Percentiles rank a stretch among this genome's conserved stretches.
These are phyloP conservation scores for Bombus soroeensis DNA, from an alignment of 1,140 invertebrate species.

Conservation along the genomic window DNA sequence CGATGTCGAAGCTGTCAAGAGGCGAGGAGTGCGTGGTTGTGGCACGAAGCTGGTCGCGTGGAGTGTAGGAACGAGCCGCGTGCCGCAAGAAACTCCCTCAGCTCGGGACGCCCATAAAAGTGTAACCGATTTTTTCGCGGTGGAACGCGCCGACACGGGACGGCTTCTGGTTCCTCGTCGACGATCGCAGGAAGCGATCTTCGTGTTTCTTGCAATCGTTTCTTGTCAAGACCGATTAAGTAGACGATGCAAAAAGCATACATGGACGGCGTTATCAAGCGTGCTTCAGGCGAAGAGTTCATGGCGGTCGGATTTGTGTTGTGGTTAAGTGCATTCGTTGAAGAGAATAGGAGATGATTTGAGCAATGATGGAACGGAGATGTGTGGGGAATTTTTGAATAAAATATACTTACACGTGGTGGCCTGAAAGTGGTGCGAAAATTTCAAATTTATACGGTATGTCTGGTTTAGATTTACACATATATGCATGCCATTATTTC, in stretches of 20 bases:
- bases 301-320: background rate
- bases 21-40: conserved; percentile 2
- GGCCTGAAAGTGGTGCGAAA: background rate
- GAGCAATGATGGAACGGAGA: background rate
- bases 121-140: background rate
- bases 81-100: conserved; percentile 1
- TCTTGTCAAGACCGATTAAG: conserved; percentile 6
- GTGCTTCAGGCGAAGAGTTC: background rate
- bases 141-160: background rate
- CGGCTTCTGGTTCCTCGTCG: background rate
- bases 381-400: background rate
- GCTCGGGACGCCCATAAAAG: conserved; percentile 8
- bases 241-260: background rate
- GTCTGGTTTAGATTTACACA: background rate
- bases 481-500: background rate
- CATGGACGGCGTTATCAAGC: background rate
- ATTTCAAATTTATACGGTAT: background rate
- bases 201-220: background rate
- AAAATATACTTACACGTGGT: background rate
- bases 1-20: conserved; percentile 34
- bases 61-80: background rate
- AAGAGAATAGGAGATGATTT: background rate
- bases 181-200: conserved; percentile 9
- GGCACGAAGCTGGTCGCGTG: background rate
- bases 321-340: background rate